Base-by-base conservation (phyloP, 2,113 vertebrate species). In the Corynorhinus townsendii region DNA sequence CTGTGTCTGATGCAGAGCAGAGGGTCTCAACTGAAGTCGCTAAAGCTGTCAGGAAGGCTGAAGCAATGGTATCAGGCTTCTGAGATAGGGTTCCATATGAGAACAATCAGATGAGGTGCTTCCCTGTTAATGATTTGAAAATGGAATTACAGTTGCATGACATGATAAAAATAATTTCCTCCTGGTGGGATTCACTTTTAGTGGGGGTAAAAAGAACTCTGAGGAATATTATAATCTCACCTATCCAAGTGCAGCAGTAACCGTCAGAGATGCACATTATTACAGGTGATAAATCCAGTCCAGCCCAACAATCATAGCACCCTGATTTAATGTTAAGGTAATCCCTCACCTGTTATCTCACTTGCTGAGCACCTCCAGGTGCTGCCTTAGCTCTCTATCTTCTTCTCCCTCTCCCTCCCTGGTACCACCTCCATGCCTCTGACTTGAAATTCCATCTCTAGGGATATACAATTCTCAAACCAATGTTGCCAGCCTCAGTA, bases 101-200 rank as follows among this genome's bases (percentile, higher is more conserved):
- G 93, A 96, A 11, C 4, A 20, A 85, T 88, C 47, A 85, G 54
- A 94, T 71, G 43, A 96, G 81, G 86, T 89, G 93, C 86, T n/a
- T 91, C 86, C 64, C 80, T 90, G 14, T 66, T 93, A 98, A 86
- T n/a, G 20, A 94, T 92, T 92, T 93, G 90, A 95, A 98, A 97
- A 97, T 40, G 69, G 95, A 97, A 97, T 95, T 86, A 93, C 56
- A 80, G 72, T 92, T 90, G 79, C 76, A 89, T 84, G 91, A 95
- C 86, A 59, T 22, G 86, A 95, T 35, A 96, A 95, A 40, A 90
- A 43, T 64, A 96, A 91, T 77, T 85, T 77, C 79, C 66, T 94
- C 89, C 84, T 94, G 96, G 93, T 89, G 72, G 79, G 54, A 94
- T 97, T 96, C 90, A 89, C 35, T 89, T 85, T 76, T 59, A 88